Percentiles rank a stretch among this genome's conserved stretches.
phyloP scores from a whole-genome alignment of 2,113 vertebrate genomes.

The Odobenus rosmarus region DNA sequence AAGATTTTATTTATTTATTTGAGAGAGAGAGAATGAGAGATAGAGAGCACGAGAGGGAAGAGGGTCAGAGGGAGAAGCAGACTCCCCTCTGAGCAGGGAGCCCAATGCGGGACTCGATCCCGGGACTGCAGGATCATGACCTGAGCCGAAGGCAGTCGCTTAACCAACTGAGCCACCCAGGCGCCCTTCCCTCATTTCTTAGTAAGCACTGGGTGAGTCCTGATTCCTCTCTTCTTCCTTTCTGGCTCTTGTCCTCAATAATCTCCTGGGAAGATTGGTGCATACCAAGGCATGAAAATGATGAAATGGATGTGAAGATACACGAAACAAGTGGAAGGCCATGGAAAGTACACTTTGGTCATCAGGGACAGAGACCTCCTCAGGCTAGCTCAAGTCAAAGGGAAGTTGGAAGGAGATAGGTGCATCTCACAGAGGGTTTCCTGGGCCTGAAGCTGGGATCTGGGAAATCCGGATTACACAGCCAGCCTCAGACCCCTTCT shows the following conservation, averaged over 20 bases:
- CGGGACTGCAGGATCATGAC: too few relatives aligned
- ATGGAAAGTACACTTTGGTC: neutral
- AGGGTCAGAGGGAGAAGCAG: too few relatives aligned
- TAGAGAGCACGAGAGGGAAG: too few relatives aligned
- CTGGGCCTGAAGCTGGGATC: neutral
- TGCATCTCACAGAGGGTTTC: neutral
- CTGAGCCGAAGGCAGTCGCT: too few relatives aligned
- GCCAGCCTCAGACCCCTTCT: neutral
- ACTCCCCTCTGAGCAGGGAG: too few relatives aligned
- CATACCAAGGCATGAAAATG: neutral
- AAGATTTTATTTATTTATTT: too few relatives aligned
- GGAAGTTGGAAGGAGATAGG: neutral
- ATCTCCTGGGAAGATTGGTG: neutral
- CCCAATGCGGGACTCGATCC: too few relatives aligned
- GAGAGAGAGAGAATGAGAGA: too few relatives aligned
- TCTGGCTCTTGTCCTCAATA: constrained; percentile 5
- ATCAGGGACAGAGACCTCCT: neutral
- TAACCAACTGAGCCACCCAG: too few relatives aligned
- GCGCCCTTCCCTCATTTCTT: neutral
- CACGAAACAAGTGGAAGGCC: neutral
- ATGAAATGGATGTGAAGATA: neutral
- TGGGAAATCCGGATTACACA: neutral
- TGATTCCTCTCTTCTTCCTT: neutral
- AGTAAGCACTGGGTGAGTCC: neutral
- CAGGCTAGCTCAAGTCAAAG: neutral